These are phyloP conservation scores for Dermatemys mawii DNA, from an alignment of 2,113 vertebrate genomes.

Conservation along the genomic window DNA sequence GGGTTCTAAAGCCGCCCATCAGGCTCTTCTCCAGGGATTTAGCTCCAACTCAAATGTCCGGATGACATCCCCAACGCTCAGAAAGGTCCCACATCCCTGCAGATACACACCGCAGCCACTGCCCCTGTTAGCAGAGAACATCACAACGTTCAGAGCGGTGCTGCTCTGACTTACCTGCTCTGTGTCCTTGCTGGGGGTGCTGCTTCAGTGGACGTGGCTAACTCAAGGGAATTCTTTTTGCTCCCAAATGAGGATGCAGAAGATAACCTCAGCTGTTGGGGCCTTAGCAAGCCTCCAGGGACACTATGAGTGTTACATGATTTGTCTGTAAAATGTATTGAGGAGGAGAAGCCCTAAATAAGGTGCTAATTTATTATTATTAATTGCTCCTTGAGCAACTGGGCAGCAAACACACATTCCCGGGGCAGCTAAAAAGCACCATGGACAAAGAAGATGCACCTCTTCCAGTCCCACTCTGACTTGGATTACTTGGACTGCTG, in stretches of 20 bases:
- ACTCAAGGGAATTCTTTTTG: background rate
- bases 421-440: slow-evolving; percentile 58
- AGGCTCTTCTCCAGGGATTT: too few relatives aligned
- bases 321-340: background rate
- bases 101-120: background rate
- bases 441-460: slow-evolving; percentile 64
- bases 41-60: too few relatives aligned
- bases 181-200: slow-evolving; percentile 5
- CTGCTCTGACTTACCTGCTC: slow-evolving; percentile 42
- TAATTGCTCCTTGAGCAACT: slow-evolving; percentile 52
- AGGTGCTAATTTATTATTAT: background rate
- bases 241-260: slow-evolving; percentile 45
- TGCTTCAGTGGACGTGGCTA: background rate
- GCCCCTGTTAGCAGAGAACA: background rate
- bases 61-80: background rate
- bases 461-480: slow-evolving; percentile 48
- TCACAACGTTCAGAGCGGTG: too few relatives aligned
- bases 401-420: slow-evolving; percentile 37
- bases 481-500: background rate
- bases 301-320: background rate
- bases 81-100: too few relatives aligned
- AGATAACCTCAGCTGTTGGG: slow-evolving; percentile 16
- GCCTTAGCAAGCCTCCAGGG: background rate
- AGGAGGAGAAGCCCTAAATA: background rate
- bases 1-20: too few relatives aligned